Evolutionary conservation across 2,113 vertebrate species (phyloP), one percentile per base, ranked within the genome.

Genomic region (Strix aluco): DNA sequence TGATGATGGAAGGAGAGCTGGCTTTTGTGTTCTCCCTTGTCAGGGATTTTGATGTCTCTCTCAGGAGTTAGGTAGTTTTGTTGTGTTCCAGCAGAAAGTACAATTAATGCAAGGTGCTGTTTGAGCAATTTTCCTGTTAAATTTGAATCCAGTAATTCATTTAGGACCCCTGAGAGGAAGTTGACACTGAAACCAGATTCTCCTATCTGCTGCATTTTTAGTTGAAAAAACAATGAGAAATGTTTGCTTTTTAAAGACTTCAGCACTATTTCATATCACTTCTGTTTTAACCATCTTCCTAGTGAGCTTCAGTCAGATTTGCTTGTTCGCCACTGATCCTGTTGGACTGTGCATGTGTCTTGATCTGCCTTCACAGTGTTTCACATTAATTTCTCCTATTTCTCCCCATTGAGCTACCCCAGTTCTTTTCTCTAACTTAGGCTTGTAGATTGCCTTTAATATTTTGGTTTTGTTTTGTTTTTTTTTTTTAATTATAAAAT

Each of bases 1-100:
- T 93, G 81, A 42, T 0, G 42, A 61, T 27, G 61, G 74, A 74
- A 66, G 71, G 81, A 88, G 81, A 73, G 73, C 72, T 95, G 52
- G 57, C 86, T 86, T 93, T 81, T 86, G 83, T 89, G 67, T 86
- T 88, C 42, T 88, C 42, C 36, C 17, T 72, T 78, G 74, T 85
- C 42, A 40, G 66, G 70, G 63, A 69, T 78, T 88, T 93, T 88
- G 92, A 96, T 75, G 26, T 86, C 90, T 96, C 86, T 94, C 90
- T 94, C 47, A 73, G 71, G 94, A 95, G 51, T 62, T 70, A 9
- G 72, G 51, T 23, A 62, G 61, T 72, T 88, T 81, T 94, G 32
- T 93, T 90, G 85, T 59, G 5, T 91, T 94, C 57, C 36, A 70
- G 81, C 52, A 83, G 66, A 97, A 87, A 87, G 81, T 55, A 29